Percentiles rank a stretch among this genome's conserved stretches.
Conservation (phyloP, 1,140 invertebrate species). For the Helicorthomorpha holstii region DNA sequence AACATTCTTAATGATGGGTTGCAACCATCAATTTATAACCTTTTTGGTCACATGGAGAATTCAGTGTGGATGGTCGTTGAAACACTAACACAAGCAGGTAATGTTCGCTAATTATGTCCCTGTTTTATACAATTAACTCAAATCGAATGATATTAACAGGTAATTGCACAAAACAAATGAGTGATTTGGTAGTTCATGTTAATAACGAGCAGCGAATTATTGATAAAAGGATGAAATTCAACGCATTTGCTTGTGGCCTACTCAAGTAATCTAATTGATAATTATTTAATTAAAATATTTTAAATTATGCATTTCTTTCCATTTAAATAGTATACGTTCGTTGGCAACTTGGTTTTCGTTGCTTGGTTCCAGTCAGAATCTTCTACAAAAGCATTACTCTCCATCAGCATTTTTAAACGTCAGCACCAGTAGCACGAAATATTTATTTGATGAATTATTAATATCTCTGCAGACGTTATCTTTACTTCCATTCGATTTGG, state of each 20-base stretch:
- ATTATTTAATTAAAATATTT: neutral
- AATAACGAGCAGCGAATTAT: constrained; percentile 66
- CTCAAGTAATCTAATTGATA: constrained; percentile 57
- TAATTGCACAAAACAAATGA: constrained; percentile 38
- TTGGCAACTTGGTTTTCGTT: constrained; percentile 73
- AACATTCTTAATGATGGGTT: constrained; percentile 65
- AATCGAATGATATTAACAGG: constrained; percentile 28
- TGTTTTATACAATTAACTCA: neutral
- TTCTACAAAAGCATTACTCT: constrained; percentile 63
- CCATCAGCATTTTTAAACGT: constrained; percentile 48
- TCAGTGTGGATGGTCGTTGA: constrained; percentile 78
- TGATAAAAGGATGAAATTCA: constrained; percentile 70
- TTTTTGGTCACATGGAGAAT: constrained; percentile 69
- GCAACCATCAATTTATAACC: constrained; percentile 57
- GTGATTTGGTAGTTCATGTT: constrained; percentile 61
- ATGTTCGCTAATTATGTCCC: constrained; percentile 11
- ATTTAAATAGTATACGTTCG: constrained; percentile 45
- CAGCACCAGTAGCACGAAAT: constrained; percentile 37
- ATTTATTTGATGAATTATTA: constrained; percentile 49
- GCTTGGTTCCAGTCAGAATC: constrained; percentile 56
- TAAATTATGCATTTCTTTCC: neutral
- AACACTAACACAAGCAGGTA: constrained; percentile 67
- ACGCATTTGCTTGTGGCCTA: constrained; percentile 72
- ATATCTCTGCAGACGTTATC: constrained; percentile 53
- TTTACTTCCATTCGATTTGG: constrained; percentile 56